phyloP scores from a whole-genome alignment of 2,113 vertebrate genomes.

The Eretmochelys imbricata region DNA sequence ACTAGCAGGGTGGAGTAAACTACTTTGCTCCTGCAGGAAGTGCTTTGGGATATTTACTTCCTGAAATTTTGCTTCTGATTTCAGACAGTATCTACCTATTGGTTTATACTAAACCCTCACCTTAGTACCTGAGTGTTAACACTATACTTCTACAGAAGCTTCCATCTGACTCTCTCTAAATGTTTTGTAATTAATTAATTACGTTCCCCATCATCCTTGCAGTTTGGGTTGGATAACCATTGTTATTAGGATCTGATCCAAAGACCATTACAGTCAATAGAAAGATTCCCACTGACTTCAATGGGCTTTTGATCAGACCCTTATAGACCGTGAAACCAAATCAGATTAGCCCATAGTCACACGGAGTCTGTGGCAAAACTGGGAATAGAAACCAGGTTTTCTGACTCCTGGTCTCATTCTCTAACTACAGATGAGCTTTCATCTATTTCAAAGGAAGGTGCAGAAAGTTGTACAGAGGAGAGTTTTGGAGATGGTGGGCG shows the following conservation, averaged over 20 bases:
- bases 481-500: background rate
- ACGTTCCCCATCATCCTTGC: background rate
- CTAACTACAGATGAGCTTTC: background rate
- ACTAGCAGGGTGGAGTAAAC: background rate
- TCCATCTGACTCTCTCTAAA: background rate
- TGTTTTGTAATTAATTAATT: fast-evolving
- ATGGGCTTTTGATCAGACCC: background rate
- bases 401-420: background rate
- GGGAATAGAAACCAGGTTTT: background rate
- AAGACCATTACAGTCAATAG: background rate
- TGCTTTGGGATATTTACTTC: background rate
- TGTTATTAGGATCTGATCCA: background rate
- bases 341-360: background rate
- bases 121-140: background rate
- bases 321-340: background rate
- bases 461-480: fast-evolving
- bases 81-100: background rate
- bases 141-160: background rate
- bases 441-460: background rate
- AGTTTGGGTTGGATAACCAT: background rate
- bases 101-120: background rate
- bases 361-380: background rate
- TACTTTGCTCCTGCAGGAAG: background rate
- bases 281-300: background rate
- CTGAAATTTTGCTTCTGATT: background rate